phyloP scores from a whole-genome alignment of 2,113 vertebrate species.

The Xiphophorus couchianus region DNA sequence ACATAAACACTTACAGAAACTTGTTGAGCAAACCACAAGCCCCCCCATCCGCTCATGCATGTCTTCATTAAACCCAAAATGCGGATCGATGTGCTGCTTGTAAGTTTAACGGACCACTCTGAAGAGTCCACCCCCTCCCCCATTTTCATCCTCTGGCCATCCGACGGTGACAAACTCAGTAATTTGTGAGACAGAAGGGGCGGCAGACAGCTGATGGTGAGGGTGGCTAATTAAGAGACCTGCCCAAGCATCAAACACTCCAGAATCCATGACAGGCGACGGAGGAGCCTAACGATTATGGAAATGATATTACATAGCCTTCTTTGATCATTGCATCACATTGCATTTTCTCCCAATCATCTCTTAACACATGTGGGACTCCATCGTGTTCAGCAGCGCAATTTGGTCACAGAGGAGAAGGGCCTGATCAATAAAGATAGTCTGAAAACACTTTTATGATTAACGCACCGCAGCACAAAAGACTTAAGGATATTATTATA shows the following conservation, averaged over 20 bases:
- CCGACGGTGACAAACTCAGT: conserved; percentile 63
- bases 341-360: conserved; percentile 71
- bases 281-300: conserved; percentile 77
- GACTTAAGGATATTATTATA: conserved; percentile 73
- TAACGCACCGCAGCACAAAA: conserved; percentile 62
- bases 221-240: conserved; percentile 79
- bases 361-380: conserved; percentile 72
- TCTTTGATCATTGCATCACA: conserved; percentile 84
- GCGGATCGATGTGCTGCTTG: conserved; percentile 29
- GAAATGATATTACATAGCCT: conserved; percentile 81
- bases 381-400: conserved; percentile 65
- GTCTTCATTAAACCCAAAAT: conserved; percentile 44
- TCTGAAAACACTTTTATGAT: conserved; percentile 67
- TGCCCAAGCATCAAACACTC: conserved; percentile 77
- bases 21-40: conserved; percentile 44
- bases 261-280: conserved; percentile 75
- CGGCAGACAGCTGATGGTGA: conserved; percentile 75
- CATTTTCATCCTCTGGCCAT: conserved; percentile 52
- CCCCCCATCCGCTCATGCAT: background rate
- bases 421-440: conserved; percentile 77
- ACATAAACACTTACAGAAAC: conserved; percentile 12
- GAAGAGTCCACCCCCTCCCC: conserved; percentile 28
- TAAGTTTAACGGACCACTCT: conserved; percentile 48
- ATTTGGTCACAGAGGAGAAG: conserved; percentile 75
- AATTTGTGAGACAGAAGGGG: conserved; percentile 69